phyloP scores from a whole-genome alignment of 2,797 vertebrate genomes.

The Pempheris klunzingeri region DNA sequence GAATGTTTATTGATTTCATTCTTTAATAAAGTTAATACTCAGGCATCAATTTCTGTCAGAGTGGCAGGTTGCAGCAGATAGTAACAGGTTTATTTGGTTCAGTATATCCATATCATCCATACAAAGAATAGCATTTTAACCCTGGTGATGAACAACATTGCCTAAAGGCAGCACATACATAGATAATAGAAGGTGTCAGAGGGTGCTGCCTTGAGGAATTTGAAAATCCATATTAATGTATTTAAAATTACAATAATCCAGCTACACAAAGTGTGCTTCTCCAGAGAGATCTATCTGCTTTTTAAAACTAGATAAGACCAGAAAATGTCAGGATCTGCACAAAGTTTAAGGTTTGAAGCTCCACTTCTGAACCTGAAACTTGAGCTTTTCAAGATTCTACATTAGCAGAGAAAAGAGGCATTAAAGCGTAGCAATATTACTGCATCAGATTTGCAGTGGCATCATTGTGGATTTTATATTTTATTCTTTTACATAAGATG shows the following conservation, averaged over 20 bases:
- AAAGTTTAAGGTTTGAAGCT: no score
- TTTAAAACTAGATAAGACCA: neutral
- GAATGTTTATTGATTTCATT: neutral
- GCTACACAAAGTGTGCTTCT: neutral
- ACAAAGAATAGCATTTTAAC: constrained; percentile 12
- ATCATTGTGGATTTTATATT: constrained; percentile 7
- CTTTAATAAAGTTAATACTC: neutral
- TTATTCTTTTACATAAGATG: constrained; percentile 9
- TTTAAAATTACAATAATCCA: constrained; percentile 1
- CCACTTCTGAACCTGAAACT: no score
- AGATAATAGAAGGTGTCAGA: constrained; percentile 3
- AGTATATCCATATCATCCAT: constrained; percentile 10
- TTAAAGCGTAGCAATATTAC: neutral
- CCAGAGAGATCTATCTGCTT: neutral
- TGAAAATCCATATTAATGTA: constrained; percentile 5
- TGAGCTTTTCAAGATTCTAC: neutral
- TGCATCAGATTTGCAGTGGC: neutral
- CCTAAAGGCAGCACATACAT: constrained; percentile 8
- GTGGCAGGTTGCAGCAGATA: constrained; percentile 1
- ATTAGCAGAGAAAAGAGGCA: neutral
- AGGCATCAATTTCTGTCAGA: neutral
- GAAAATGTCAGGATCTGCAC: neutral
- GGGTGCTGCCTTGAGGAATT: neutral
- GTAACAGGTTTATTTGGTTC: constrained; percentile 7
- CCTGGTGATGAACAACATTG: constrained; percentile 16